phyloP scores from a whole-genome alignment of 2,888 invertebrate species.

The Brenthis daphne region DNA sequence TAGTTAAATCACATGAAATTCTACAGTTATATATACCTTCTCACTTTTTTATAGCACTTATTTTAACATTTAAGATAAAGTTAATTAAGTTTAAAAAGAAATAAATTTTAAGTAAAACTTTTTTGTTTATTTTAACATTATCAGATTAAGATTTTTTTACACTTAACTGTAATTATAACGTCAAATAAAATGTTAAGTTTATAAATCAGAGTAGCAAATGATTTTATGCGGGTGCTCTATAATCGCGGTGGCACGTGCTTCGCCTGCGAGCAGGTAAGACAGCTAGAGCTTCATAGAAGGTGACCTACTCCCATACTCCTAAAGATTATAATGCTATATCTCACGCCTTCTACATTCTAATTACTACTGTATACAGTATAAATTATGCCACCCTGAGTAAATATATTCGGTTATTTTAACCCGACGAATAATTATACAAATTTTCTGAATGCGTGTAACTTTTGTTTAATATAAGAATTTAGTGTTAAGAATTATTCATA shows the following conservation, averaged over 20 bases:
- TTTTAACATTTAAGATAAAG: too few relatives aligned
- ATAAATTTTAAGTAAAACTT: background rate
- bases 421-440: background rate
- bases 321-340: slow-evolving; percentile 8
- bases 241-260: slow-evolving; percentile 25
- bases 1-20: too few relatives aligned
- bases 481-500: background rate
- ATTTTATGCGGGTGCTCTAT: slow-evolving; percentile 26
- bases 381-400: slow-evolving; percentile 15
- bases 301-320: slow-evolving; percentile 1
- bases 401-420: slow-evolving; percentile 5
- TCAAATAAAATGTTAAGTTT: slow-evolving; percentile 33
- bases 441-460: background rate
- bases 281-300: background rate
- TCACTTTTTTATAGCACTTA: too few relatives aligned
- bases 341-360: slow-evolving; percentile 2
- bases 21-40: too few relatives aligned
- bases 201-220: slow-evolving; percentile 31
- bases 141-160: slow-evolving; percentile 3
- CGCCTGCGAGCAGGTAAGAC: slow-evolving; percentile 13
- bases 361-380: slow-evolving; percentile 2
- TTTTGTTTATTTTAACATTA: background rate
- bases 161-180: slow-evolving; percentile 4
- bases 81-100: background rate
- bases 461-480: slow-evolving; percentile 3